phyloP scores from a whole-genome alignment of 2,113 vertebrate genomes.

The pig (Sus scrofa) region DNA sequence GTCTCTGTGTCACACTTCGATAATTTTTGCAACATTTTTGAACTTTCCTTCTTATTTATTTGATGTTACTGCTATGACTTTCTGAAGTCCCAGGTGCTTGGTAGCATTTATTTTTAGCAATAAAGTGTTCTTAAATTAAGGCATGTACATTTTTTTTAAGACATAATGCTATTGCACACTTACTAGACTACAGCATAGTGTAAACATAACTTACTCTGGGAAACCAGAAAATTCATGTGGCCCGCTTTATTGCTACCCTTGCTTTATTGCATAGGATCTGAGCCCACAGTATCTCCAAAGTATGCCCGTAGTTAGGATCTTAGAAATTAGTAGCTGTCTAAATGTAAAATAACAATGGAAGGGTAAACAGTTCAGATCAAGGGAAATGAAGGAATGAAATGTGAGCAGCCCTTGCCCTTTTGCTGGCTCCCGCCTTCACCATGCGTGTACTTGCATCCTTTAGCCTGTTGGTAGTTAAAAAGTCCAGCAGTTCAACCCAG shows the following conservation, averaged over 20 bases:
- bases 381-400: background rate
- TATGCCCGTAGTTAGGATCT: background rate
- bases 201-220: background rate
- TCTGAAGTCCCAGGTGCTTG: background rate
- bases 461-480: background rate
- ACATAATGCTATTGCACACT: background rate
- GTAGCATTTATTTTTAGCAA: background rate
- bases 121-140: background rate
- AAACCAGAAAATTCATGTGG: background rate
- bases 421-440: background rate
- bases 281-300: background rate
- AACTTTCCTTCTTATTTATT: background rate
- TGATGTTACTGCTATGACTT: background rate
- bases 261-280: background rate
- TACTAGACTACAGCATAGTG: background rate
- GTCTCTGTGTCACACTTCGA: background rate
- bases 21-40: background rate
- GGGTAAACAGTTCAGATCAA: background rate
- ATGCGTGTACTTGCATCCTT: background rate
- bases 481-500: constrained; percentile 13
- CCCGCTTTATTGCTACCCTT: background rate
- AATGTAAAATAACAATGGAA: background rate
- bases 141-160: background rate
- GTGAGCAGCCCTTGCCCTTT: no score
- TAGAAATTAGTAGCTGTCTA: background rate